These are phyloP conservation scores for Horisme vitalbata DNA, from an alignment of 2,888 invertebrate species.

Conservation along the genomic window DNA sequence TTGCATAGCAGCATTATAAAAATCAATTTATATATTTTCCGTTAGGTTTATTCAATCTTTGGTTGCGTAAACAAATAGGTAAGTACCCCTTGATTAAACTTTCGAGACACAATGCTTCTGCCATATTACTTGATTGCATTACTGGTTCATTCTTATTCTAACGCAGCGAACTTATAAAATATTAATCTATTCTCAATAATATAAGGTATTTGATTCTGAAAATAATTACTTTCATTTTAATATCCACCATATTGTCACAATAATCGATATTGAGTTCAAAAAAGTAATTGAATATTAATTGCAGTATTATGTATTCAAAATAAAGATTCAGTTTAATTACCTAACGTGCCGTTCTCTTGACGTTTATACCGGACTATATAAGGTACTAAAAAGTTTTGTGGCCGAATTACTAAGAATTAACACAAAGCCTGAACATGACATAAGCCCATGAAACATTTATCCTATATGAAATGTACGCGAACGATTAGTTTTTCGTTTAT, in stretches of 20 bases:
- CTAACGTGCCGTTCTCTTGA: conserved; percentile 54
- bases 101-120: conserved; percentile 26
- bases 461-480: no score
- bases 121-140: conserved; percentile 31
- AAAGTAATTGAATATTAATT: conserved; percentile 22
- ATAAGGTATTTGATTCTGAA: no score
- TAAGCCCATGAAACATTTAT: no score
- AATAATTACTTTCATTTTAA: no score
- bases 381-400: no score
- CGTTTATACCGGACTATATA: no score
- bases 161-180: conserved; percentile 28
- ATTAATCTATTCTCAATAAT: no score
- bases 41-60: conserved; percentile 22
- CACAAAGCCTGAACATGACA: no score
- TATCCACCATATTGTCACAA: no score
- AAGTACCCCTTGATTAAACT: conserved; percentile 32
- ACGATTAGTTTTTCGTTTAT: no score
- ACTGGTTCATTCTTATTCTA: conserved; percentile 26
- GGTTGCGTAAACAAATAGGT: conserved; percentile 29
- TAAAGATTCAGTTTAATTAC: conserved; percentile 37
- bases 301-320: conserved; percentile 34
- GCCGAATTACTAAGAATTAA: no score
- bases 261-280: conserved; percentile 18
- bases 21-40: conserved; percentile 26
- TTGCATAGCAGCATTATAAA: conserved; percentile 17